Evolutionary conservation across 2,113 vertebrate genomes (phyloP), one percentile per base, ranked within the genome.

Genomic region (Bambusicola thoracicus): DNA sequence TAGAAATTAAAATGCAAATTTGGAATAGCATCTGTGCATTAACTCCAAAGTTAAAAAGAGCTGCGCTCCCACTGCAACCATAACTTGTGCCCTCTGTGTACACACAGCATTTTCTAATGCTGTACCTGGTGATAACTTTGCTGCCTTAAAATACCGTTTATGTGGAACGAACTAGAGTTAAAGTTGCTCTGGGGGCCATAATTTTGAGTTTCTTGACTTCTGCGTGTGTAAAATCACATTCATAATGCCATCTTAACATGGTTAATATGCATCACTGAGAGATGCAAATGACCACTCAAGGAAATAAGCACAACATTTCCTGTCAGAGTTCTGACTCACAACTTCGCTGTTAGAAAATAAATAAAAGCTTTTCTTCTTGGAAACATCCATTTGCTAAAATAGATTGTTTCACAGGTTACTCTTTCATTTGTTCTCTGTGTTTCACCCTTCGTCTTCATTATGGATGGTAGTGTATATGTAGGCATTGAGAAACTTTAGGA

Each of bases 111-210:
- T 77, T 90, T 89, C 86, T 80, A 89, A 85, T 63, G 44, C 24
- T 48, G 34, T 88, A 86, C 46, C 14, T 75, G 88, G 49, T 75
- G 92, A 94, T 94, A 95, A 83, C 69, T 92, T 85, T 84, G 72
- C n/a, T 87, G 80, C 43, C 49, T 86, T 96, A 93, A 96, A 91
- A 89, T 92, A 91, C 59, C 61, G 66, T 91, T 94, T 81, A 87
- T 75, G 29, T 51, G 46, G 87, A 94, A 95, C 56, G 59, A 92
- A 74, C 69, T 79, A 68, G 91, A 94, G 66, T 87, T 94, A 93
- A 92, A 96, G 90, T 93, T 93, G 89, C 83, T 95, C 69, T 84
- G 96, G 95, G 93, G 95, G 72, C 58, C 75, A 84, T 96, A 94
- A 97, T 78, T 96, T 81, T 84, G 56, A 70, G 25, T 88, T 90